A percentile compares a stretch with the other conserved stretches of the same genome.
Evolutionary conservation across 1,140 invertebrate species (phyloP).

Genomic region (Drosophila takahashii): DNA sequence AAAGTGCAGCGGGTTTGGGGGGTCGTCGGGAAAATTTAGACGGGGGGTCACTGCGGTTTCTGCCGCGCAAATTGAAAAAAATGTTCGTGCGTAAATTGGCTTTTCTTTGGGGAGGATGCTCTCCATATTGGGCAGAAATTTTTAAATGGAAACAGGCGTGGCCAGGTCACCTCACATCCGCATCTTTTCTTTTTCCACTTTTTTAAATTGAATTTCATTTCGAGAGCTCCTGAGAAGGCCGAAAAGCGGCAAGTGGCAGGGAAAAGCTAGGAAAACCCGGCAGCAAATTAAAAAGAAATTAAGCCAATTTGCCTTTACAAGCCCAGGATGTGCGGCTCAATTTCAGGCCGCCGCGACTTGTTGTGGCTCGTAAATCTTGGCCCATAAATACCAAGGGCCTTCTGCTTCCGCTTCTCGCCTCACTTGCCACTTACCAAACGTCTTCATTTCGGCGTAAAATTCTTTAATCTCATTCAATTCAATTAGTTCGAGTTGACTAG

Average conservation of each 20-base stretch:
- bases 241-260: conserved; percentile 25
- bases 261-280: conserved; percentile 31
- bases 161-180: conserved; percentile 62
- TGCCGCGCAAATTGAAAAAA: conserved; percentile 74
- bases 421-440: conserved; percentile 50
- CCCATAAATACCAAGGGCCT: conserved; percentile 67
- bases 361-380: conserved; percentile 80
- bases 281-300: conserved; percentile 84
- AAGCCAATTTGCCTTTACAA: conserved; percentile 74
- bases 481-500: conserved; percentile 84
- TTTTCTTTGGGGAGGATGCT: conserved; percentile 25
- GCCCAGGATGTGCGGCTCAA: conserved; percentile 50
- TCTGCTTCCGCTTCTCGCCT: conserved; percentile 40
- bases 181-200: conserved; percentile 51
- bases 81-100: conserved; percentile 82
- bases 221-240: conserved; percentile 24
- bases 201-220: conserved; percentile 78
- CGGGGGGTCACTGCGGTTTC: conserved; percentile 61
- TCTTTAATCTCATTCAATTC: conserved; percentile 84
- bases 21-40: conserved; percentile 27
- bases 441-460: conserved; percentile 81
- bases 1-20: conserved; percentile 57
- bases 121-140: conserved; percentile 47
- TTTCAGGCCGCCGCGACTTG: conserved; percentile 55
- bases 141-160: conserved; percentile 52